These are phyloP conservation scores for Centropristis striata DNA, from an alignment of 2,113 vertebrate genomes.

Conservation along the genomic window DNA sequence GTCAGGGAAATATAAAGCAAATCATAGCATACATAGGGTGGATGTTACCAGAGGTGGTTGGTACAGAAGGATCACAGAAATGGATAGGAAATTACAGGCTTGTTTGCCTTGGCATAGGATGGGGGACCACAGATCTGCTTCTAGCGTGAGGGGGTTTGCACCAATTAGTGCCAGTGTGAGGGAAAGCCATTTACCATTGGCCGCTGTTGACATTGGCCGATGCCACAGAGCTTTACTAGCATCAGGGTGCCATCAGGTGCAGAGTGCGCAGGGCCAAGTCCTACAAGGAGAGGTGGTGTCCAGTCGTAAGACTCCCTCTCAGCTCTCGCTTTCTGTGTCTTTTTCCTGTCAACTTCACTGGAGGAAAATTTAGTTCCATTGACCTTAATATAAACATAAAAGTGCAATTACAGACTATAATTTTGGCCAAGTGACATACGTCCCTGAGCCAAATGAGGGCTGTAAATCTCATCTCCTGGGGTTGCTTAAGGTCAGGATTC, in stretches of 20 bases:
- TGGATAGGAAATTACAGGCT: constrained; percentile 73
- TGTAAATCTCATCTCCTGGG: constrained; percentile 69
- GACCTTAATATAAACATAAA: constrained; percentile 71
- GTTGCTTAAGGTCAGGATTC: constrained; percentile 74
- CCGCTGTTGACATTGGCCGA: constrained; percentile 81
- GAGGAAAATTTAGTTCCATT: constrained; percentile 52
- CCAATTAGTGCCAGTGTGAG: constrained; percentile 79
- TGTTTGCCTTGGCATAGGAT: constrained; percentile 90
- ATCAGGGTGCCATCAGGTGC: constrained; percentile 77
- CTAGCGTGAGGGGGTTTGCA: constrained; percentile 68
- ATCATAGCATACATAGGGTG: constrained; percentile 1
- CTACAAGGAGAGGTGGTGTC: constrained; percentile 43
- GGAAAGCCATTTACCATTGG: constrained; percentile 72
- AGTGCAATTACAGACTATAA: constrained; percentile 68
- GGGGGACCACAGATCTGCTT: constrained; percentile 80
- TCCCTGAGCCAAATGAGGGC: constrained; percentile 59
- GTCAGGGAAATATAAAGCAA: constrained; percentile 8
- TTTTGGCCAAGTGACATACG: constrained; percentile 55
- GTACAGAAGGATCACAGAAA: constrained; percentile 53
- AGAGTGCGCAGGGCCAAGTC: constrained; percentile 47
- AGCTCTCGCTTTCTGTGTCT: constrained; percentile 38
- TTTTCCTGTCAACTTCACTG: constrained; percentile 46
- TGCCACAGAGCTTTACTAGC: constrained; percentile 60
- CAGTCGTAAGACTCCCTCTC: constrained; percentile 38
- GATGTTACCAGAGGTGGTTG: constrained; percentile 50